Base-by-base conservation (phyloP, 2,888 invertebrate genomes). In the Cosmia trapezina region DNA sequence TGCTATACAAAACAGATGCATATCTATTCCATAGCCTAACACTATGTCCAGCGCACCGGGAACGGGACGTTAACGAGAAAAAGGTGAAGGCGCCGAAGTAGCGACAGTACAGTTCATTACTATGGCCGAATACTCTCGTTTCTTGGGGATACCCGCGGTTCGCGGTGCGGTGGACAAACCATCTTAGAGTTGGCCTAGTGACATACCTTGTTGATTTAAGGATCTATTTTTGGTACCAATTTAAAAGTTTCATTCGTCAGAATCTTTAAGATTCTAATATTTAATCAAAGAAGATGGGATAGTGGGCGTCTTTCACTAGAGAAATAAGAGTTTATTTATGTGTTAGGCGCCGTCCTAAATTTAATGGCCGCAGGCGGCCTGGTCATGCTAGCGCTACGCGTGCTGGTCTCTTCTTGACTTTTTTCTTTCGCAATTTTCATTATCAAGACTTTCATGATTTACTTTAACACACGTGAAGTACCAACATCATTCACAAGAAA, bases 391-490 rank as follows among this genome's bases (percentile, higher is more conserved):
- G 28, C 3, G 28, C 28, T 28, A 3, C 28, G 3, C 3, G 28
- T 28, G 28, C 49, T 19, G 19, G 19, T 28, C 7, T 28, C 28
- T 28, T 45, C 43, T 11, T 28, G 28, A 8, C 12, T 51, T 9
- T 57, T 70, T 78, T 33, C 19, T 70, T 78, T 33, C 19, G 14
- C n/a, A 51, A 19, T 33, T 43, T 57, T 70, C n/a, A 14, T 12
- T 45, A 22, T 37, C 19, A 49, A n/a, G 28, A 41, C 66, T 41
- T 45, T 41, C 22, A n/a, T 56, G 54, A 57, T 75, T 57, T 70
- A 62, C 56, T 65, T 28, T 12, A 67, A 43, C 19, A 37, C 19
- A 70, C 71, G 33, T 71, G 59, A 14, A 43, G 47, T 28, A 28
- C 9, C 4, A 9, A 22, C 28, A 53, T 53, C 41, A 76, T 67